Conservation (phyloP, 1,140 invertebrate genomes). For the Anoplophora glabripennis region DNA sequence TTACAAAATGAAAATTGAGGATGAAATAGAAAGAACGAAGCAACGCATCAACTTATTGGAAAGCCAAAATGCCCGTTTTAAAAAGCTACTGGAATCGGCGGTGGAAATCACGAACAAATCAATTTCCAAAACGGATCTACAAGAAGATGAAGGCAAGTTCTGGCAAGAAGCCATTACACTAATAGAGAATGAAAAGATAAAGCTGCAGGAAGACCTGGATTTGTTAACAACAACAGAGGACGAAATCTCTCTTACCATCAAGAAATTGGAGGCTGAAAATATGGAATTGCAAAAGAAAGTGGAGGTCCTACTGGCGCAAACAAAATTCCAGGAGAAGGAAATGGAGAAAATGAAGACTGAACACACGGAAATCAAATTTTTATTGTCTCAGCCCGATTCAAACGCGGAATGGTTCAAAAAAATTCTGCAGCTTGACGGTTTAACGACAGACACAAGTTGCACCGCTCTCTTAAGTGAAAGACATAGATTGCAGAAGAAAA, state of each 20-base stretch:
- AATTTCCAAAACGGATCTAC: conserved; percentile 7
- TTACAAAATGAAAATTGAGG: conserved; percentile 27
- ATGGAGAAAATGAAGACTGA: conserved; percentile 21
- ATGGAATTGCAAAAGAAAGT: conserved; percentile 9
- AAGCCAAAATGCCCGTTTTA: conserved; percentile 24
- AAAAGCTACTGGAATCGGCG: conserved; percentile 23
- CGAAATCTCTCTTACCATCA: background rate
- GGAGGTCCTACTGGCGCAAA: conserved; percentile 14
- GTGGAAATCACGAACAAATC: conserved; percentile 13
- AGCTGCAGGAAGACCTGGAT: conserved; percentile 23
- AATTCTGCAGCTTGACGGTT: conserved; percentile 20
- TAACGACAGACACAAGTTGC: background rate
- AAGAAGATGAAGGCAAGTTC: conserved; percentile 17
- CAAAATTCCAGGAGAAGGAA: conserved; percentile 13
- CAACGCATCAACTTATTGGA: conserved; percentile 17
- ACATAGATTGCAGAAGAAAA: conserved; percentile 20
- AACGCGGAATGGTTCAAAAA: conserved; percentile 24
- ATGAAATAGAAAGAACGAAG: conserved; percentile 24
- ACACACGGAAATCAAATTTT: conserved; percentile 29
- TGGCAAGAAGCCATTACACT: conserved; percentile 17
- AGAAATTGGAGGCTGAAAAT: conserved; percentile 2
- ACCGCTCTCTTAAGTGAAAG: conserved; percentile 17
- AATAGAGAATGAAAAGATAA: conserved; percentile 22
- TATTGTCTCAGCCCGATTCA: conserved; percentile 22
- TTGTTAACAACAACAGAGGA: conserved; percentile 2